Evolutionary conservation across 1,140 invertebrate genomes (phyloP).

Genomic region (Ylistrum balloti): DNA sequence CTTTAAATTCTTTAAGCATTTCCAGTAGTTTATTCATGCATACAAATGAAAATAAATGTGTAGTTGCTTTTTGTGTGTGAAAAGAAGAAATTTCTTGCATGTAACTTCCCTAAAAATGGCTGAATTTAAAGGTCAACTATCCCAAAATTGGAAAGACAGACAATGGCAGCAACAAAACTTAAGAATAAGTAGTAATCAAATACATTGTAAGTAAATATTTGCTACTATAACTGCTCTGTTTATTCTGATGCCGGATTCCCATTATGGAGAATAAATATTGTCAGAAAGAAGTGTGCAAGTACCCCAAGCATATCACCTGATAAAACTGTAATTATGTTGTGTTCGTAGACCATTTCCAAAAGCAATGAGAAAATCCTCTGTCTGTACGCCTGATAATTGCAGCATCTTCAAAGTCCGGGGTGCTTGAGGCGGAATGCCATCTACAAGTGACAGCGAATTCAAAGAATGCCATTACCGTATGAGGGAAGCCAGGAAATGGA

Average conservation of each 20-base stretch:
- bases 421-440: slow-evolving; percentile 37
- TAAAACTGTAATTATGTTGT: background rate
- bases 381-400: background rate
- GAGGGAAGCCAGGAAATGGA: slow-evolving; percentile 21
- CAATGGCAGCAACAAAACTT: background rate
- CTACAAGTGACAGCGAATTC: slow-evolving; percentile 37
- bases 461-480: slow-evolving; percentile 33
- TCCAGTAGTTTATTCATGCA: no score
- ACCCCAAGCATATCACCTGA: background rate
- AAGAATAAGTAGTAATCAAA: background rate
- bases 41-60: no score
- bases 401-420: slow-evolving; percentile 16
- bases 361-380: slow-evolving; percentile 9
- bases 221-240: background rate
- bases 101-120: no score
- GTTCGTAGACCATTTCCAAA: slow-evolving; percentile 33
- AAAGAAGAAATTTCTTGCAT: no score
- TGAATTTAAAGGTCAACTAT: no score
- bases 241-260: background rate
- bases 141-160: no score
- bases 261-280: slow-evolving; percentile 19
- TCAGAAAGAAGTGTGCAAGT: background rate
- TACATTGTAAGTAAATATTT: background rate
- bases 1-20: no score
- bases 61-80: no score